Conservation (phyloP, 2,113 vertebrate genomes). For the Saccopteryx bilineata region DNA sequence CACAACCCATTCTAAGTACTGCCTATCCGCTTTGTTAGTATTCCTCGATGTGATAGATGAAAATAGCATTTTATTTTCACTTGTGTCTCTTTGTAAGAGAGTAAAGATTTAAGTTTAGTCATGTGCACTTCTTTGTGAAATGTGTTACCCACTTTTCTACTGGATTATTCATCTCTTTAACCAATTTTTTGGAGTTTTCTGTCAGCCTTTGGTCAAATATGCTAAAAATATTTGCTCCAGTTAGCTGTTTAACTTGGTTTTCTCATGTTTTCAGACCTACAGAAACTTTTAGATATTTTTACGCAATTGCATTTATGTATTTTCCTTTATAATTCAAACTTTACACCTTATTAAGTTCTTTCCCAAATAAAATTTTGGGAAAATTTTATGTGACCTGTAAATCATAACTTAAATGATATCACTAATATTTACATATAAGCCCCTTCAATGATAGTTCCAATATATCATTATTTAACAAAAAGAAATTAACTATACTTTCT, state of each 20-base stretch:
- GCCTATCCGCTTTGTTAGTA: not conserved
- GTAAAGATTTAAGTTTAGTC: not conserved
- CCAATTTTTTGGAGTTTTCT: not conserved
- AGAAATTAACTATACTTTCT: not conserved
- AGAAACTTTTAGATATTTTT: not conserved
- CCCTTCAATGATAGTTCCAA: not conserved
- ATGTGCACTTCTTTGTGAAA: slow-evolving; percentile 19
- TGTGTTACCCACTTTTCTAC: slow-evolving; percentile 17
- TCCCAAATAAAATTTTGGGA: not conserved
- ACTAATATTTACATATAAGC: not conserved
- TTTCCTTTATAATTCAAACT: slow-evolving; percentile 23
- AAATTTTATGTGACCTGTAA: not conserved
- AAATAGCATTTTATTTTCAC: not conserved
- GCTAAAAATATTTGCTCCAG: not conserved
- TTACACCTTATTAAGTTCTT: not conserved
- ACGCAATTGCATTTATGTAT: slow-evolving; percentile 12
- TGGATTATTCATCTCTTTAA: not conserved
- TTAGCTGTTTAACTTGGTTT: not conserved
- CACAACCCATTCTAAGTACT: not conserved
- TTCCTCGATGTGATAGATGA: not conserved
- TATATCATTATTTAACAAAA: slow-evolving; percentile 25
- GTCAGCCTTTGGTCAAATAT: not conserved
- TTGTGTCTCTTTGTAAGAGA: not conserved
- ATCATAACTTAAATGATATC: not conserved
- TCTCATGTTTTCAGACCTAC: not conserved